Evolutionary conservation across 2,113 vertebrate species (phyloP).

Genomic region (Xenopus borealis): DNA sequence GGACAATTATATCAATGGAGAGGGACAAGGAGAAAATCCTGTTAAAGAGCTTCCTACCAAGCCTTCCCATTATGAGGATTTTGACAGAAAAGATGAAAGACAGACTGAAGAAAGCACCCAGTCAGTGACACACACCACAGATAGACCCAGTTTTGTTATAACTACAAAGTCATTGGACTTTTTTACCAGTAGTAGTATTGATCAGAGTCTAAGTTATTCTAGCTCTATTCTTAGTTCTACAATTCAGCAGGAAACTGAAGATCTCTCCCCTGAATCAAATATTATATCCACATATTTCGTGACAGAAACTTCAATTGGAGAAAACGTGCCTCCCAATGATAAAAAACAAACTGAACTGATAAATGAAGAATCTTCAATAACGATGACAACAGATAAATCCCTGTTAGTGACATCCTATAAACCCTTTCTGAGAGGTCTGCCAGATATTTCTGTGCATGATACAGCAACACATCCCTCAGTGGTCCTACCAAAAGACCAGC

Average conservation of each 20-base stretch:
- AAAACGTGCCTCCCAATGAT: too few relatives aligned
- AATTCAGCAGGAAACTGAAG: too few relatives aligned
- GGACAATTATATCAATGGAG: constrained; percentile 43
- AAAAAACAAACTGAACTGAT: too few relatives aligned
- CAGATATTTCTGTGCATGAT: neutral
- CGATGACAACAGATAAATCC: too few relatives aligned
- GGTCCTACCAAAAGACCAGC: neutral
- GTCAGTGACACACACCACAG: neutral
- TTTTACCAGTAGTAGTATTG: neutral
- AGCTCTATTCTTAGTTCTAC: too few relatives aligned
- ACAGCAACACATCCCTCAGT: neutral
- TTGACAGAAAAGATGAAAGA: neutral
- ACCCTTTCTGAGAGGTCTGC: too few relatives aligned
- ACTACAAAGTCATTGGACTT: neutral
- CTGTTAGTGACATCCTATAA: too few relatives aligned
- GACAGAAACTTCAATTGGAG: too few relatives aligned
- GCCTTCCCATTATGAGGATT: neutral
- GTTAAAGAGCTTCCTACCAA: constrained; percentile 7
- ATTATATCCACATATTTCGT: too few relatives aligned
- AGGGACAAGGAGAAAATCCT: neutral
- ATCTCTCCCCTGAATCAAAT: too few relatives aligned
- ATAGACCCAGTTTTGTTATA: neutral
- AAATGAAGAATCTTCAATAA: too few relatives aligned
- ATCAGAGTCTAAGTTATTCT: too few relatives aligned
- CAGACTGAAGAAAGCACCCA: neutral